Percentiles rank a stretch among this genome's conserved stretches.
Evolutionary conservation across 2,797 vertebrate genomes (phyloP).

Genomic region (Betta splendens): DNA sequence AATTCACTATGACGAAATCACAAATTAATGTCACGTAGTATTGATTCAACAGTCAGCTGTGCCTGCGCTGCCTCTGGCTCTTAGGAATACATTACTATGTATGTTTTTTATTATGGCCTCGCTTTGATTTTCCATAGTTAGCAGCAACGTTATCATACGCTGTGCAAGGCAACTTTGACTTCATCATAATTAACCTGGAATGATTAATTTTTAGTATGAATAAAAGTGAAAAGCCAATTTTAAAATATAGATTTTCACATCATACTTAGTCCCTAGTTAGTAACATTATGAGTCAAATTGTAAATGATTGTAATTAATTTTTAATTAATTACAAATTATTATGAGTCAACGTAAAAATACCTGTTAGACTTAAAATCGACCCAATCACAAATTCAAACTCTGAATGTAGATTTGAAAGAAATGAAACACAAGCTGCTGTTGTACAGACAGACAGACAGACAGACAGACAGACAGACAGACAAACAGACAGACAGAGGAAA

Average conservation of each 20-base stretch:
- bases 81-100: not conserved
- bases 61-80: slow-evolving; percentile 24
- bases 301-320: too few species aligned
- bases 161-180: not conserved
- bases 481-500: slow-evolving; percentile 12
- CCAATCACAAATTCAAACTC: too few species aligned
- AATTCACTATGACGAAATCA: slow-evolving; percentile 26
- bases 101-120: slow-evolving; percentile 14
- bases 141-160: not conserved
- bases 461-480: not conserved
- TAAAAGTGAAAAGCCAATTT: too few species aligned
- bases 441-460: too few species aligned
- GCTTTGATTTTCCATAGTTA: slow-evolving; percentile 20
- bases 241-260: slow-evolving; percentile 26
- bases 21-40: slow-evolving; percentile 17
- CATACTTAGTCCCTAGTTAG: slow-evolving; percentile 8
- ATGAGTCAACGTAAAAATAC: too few species aligned
- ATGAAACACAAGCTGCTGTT: too few species aligned
- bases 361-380: too few species aligned
- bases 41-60: slow-evolving; percentile 12
- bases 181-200: not conserved
- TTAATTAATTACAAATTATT: too few species aligned
- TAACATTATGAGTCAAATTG: too few species aligned
- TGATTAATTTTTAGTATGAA: slow-evolving; percentile 18
- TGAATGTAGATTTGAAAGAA: too few species aligned